Base-by-base conservation (phyloP, 92 coral and sea anemone species). In the Ricordea florida region DNA sequence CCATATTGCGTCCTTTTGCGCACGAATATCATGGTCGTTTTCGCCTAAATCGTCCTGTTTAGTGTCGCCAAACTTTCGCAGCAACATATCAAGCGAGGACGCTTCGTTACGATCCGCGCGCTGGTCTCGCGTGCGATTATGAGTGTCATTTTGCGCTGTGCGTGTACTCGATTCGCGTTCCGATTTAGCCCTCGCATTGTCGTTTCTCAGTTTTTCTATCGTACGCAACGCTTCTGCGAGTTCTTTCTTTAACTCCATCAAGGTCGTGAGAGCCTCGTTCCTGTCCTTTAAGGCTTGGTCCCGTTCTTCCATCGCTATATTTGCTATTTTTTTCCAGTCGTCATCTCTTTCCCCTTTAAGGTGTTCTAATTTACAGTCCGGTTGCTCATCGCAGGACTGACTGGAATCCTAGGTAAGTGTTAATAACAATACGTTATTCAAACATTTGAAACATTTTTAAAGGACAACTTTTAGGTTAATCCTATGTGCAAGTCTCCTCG, bases 191-290 rank as follows among this genome's bases (percentile, higher is more conserved):
- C 58, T 23, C 8, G 24, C 29, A 34, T 11, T 47, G 32, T 73
- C 70, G 3, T 10, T 16, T 25, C 16, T 47, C 22, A 84, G 73
- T 23, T 57, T 80, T 26, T 90, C 89, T 35, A 90, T 74, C 28
- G 75, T 17, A 23, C 68, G 44, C 4, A 82, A 29, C 6, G 96
- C 92, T 45, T 87, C 82, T 1, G 85, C 47, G 41, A 87, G 88
- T 14, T 91, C 87, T 43, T 85, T 89, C 63, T 94, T 97, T 33
- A 94, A 76, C 38, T 94, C 97, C 98, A 94, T 88, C 3, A 94
- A 67, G 17, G 90, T 89, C 40, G 89, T 63, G 38, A 94, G 62
- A 26, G 98, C 97, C 78, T 91, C 94, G 73, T 94, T 91, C 13
- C 98, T 77, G 40, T 94, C 98, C 25, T 69, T 40, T 27, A 94